Conservation (phyloP, 92 coral and sea anemone genomes). For the Palythoa caribaeorum region DNA sequence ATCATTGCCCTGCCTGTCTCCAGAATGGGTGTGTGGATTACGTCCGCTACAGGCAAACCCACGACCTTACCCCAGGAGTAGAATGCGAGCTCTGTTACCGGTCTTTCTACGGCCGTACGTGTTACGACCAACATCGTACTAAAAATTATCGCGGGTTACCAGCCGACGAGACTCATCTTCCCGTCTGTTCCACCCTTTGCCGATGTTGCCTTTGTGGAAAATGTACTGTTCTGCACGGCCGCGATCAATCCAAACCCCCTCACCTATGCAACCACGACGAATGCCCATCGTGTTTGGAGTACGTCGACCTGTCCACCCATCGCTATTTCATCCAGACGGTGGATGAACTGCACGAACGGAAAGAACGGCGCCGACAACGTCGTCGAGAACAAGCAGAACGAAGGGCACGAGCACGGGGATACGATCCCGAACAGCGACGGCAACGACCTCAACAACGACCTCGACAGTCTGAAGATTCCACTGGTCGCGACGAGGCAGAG, state of each 20-base stretch:
- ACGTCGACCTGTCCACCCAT: background rate
- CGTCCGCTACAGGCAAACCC: background rate
- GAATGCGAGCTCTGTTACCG: background rate
- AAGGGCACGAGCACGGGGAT: too few species aligned
- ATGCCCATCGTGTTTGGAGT: background rate
- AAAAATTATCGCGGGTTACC: background rate
- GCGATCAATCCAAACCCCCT: background rate
- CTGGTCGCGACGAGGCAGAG: background rate
- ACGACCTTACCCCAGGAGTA: too few species aligned
- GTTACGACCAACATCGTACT: background rate
- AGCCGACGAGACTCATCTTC: background rate
- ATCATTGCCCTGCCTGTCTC: background rate
- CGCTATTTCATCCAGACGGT: too few species aligned
- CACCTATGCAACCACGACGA: background rate
- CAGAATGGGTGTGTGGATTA: background rate
- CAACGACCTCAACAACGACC: background rate
- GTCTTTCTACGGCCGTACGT: background rate
- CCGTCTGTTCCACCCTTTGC: background rate
- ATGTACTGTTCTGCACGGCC: too few species aligned
- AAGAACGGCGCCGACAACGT: background rate
- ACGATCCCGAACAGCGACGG: too few species aligned
- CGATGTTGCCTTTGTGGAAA: background rate
- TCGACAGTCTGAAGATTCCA: background rate
- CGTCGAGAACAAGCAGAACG: too few species aligned
- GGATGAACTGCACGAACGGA: background rate